Conservation (phyloP, 2,888 invertebrate species). For the Empis stercorea region DNA sequence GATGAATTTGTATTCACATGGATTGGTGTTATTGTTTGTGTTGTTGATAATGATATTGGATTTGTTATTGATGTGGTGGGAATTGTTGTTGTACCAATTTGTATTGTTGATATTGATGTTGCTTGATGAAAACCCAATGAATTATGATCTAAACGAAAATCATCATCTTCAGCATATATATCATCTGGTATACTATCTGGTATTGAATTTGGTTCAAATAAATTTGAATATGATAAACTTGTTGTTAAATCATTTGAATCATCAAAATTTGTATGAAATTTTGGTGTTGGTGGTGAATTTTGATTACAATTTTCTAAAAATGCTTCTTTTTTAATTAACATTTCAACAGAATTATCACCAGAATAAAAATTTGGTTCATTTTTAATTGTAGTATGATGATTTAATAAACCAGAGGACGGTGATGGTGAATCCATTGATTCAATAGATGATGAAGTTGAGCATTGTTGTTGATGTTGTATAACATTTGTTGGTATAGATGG, state of each 20-base stretch:
- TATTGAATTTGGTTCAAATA: conserved; percentile 34
- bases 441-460: not conserved
- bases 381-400: conserved; percentile 22
- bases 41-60: not conserved
- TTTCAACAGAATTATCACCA: conserved; percentile 33
- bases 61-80: not conserved
- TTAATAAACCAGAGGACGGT: conserved; percentile 11
- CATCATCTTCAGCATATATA: conserved; percentile 33
- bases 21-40: not conserved
- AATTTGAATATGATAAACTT: conserved; percentile 32
- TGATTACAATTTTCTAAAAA: conserved; percentile 33
- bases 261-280: conserved; percentile 33
- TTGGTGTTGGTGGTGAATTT: conserved; percentile 33
- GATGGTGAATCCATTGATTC: conserved; percentile 18
- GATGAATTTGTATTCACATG: conserved; percentile 20
- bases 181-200: conserved; percentile 34
- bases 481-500: not conserved
- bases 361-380: conserved; percentile 34
- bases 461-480: not conserved
- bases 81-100: not conserved
- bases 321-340: conserved; percentile 34
- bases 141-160: conserved; percentile 33
- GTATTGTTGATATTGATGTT: conserved; percentile 12
- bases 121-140: conserved; percentile 28
- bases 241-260: conserved; percentile 33